Percentiles rank a stretch among this genome's conserved stretches.
Evolutionary conservation across 2,113 vertebrate species (phyloP).

Genomic region (Sakesphorus luctuosus): DNA sequence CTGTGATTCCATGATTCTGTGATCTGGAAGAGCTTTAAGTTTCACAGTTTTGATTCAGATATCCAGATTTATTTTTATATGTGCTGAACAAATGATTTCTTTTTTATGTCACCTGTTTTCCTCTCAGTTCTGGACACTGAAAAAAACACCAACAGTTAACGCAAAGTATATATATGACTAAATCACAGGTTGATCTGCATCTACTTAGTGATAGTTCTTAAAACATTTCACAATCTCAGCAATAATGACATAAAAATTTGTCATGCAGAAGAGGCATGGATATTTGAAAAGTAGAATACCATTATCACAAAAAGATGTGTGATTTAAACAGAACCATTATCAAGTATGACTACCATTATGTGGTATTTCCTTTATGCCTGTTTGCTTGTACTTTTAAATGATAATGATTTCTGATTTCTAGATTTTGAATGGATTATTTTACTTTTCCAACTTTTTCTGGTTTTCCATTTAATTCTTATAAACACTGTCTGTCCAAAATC

Average conservation of each 20-base stretch:
- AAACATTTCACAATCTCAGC: background rate
- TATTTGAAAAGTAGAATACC: background rate
- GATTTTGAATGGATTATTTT: background rate
- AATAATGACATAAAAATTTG: background rate
- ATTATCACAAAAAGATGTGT: background rate
- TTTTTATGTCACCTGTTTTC: background rate
- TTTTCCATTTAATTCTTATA: background rate
- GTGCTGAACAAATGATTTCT: background rate
- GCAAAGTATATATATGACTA: background rate
- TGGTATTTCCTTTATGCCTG: background rate
- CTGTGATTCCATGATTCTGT: too few species aligned
- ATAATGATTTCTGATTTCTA: background rate
- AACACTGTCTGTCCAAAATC: background rate
- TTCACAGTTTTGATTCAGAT: background rate
- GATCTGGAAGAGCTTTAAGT: background rate
- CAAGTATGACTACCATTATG: background rate
- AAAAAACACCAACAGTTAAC: background rate
- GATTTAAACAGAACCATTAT: background rate
- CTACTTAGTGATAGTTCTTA: background rate
- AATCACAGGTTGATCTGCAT: background rate
- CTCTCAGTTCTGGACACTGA: background rate
- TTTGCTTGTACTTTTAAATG: background rate
- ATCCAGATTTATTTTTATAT: background rate
- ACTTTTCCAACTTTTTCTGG: background rate
- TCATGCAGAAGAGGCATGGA: background rate